Evolutionary conservation across 2,888 invertebrate genomes (phyloP).

Genomic region (Dryobota labecula): DNA sequence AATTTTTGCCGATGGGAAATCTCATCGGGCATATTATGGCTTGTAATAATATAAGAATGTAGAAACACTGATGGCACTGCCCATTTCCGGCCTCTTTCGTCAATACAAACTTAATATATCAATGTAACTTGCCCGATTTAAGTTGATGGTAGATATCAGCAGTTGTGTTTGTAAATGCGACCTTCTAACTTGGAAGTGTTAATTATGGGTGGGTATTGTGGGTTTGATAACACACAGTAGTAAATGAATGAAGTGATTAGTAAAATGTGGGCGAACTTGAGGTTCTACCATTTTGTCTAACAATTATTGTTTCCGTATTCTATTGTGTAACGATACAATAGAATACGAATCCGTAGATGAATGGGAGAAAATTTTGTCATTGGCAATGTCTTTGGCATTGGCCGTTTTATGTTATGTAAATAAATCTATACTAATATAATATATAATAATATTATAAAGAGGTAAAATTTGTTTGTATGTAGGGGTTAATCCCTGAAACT

Average conservation of each 20-base stretch:
- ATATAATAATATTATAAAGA: no score
- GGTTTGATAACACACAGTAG: neutral
- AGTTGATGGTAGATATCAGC: neutral
- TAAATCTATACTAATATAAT: no score
- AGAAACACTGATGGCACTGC: neutral
- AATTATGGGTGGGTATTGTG: neutral
- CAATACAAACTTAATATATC: conserved; percentile 2
- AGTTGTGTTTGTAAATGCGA: neutral
- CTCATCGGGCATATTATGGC: no score
- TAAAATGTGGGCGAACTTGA: neutral
- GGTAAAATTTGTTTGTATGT: no score
- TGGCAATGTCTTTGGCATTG: no score
- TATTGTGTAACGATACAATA: no score
- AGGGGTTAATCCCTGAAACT: no score
- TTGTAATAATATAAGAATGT: no score
- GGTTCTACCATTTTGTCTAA: neutral
- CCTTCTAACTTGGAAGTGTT: conserved; percentile 5
- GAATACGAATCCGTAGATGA: no score
- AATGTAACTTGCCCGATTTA: conserved; percentile 3
- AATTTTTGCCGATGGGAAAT: no score
- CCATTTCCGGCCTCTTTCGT: neutral
- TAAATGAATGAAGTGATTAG: conserved; percentile 4
- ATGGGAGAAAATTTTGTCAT: no score
- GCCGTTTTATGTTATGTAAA: no score
- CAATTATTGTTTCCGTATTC: neutral